Percentiles rank a stretch among this genome's conserved stretches.
These are phyloP conservation scores for Coelopa pilipes DNA, from an alignment of 2,888 invertebrate genomes.

Conservation along the genomic window DNA sequence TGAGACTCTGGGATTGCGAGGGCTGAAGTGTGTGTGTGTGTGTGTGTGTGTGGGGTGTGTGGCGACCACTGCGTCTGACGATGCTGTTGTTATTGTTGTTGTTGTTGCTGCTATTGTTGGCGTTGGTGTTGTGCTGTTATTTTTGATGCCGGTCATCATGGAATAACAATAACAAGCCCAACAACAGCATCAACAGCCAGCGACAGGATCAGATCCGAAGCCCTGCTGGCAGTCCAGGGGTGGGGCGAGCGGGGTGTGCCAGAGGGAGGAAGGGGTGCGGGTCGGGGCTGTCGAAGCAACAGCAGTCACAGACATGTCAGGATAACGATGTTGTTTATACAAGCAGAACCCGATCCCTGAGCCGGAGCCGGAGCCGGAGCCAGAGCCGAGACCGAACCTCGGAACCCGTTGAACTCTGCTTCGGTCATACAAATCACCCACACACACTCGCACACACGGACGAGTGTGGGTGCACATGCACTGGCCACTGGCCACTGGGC, in stretches of 20 bases:
- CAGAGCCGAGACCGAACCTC: too few species aligned
- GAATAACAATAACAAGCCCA: slow-evolving; percentile 42
- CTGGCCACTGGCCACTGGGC: background rate
- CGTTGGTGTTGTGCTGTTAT: slow-evolving; percentile 31
- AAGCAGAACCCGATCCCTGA: slow-evolving; percentile 7
- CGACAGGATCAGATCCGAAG: background rate
- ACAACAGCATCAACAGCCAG: slow-evolving; percentile 23
- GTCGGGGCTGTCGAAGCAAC: background rate
- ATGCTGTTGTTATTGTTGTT: background rate
- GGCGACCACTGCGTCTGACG: slow-evolving; percentile 42
- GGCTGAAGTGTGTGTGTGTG: background rate
- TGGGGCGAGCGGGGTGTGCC: too few species aligned
- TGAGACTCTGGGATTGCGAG: background rate
- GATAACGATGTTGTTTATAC: slow-evolving; percentile 38
- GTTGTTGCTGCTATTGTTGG: slow-evolving; percentile 1
- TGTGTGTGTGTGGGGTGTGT: slow-evolving; percentile 3
- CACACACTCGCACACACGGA: slow-evolving; percentile 6
- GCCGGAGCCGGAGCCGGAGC: too few species aligned
- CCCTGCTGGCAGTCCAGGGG: background rate
- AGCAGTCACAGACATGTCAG: slow-evolving; percentile 23
- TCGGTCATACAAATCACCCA: slow-evolving; percentile 33
- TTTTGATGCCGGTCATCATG: slow-evolving; percentile 44
- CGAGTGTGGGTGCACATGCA: background rate
- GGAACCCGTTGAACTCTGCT: slow-evolving; percentile 31
- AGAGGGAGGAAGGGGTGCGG: too few species aligned